Percentiles rank a stretch among this genome's conserved stretches.
Conservation (phyloP, 2,113 vertebrate genomes). For the Nyctereutes procyonoides region DNA sequence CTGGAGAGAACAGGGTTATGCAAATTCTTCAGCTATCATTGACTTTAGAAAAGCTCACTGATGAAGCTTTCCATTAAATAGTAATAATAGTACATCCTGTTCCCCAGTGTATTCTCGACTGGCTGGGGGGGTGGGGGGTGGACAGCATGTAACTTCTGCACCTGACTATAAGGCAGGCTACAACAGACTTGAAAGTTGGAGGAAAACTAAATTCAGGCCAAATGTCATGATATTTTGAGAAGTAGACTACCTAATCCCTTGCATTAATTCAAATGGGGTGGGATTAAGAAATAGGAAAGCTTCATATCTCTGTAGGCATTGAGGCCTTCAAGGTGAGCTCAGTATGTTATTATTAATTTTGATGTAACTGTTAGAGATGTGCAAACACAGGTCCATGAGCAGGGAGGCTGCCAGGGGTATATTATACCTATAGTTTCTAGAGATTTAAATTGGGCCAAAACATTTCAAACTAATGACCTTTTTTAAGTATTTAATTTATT, state of each 20-base stretch:
- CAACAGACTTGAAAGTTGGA: neutral
- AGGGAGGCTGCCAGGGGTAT: neutral
- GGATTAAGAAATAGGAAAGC: neutral
- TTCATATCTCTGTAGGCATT: neutral
- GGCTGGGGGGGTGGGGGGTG: neutral
- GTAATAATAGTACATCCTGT: neutral
- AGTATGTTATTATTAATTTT: neutral
- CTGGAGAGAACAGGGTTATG: neutral
- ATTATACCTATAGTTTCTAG: neutral
- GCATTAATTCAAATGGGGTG: neutral
- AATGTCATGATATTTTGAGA: neutral
- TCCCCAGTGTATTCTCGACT: fast-evolving
- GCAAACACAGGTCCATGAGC: neutral
- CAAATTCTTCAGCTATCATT: neutral
- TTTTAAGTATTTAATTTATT: too few species aligned
- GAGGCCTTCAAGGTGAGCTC: neutral
- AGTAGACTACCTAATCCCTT: neutral
- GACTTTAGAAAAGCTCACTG: neutral
- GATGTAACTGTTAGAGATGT: neutral
- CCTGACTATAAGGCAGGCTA: neutral
- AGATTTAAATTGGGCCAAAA: neutral
- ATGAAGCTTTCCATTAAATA: neutral
- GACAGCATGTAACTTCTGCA: neutral
- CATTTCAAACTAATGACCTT: neutral
- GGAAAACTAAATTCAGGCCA: neutral